These are phyloP conservation scores for Himalopsyche phryganea DNA, from an alignment of 1,140 invertebrate genomes.

Conservation along the genomic window DNA sequence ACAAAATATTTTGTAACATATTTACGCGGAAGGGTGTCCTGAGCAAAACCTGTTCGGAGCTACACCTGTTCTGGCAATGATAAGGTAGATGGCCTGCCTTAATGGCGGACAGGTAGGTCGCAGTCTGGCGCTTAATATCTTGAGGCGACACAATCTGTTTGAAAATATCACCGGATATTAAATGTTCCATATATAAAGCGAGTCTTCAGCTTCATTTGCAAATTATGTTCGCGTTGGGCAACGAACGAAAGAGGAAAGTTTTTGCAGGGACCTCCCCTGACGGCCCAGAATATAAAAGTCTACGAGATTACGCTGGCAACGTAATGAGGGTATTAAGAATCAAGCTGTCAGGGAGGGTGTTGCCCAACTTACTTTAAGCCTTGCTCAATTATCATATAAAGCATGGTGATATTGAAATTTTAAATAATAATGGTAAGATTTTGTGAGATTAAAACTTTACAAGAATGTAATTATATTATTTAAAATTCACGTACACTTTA, in stretches of 20 bases:
- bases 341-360: slow-evolving; percentile 9
- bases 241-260: slow-evolving; percentile 1
- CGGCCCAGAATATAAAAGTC: background rate
- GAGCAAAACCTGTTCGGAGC: slow-evolving; percentile 5
- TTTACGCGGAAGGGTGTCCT: background rate
- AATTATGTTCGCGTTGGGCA: slow-evolving; percentile 13
- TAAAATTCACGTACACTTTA: too few species aligned
- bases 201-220: slow-evolving; percentile 26
- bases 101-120: slow-evolving; percentile 14
- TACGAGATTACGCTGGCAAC: background rate
- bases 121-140: slow-evolving; percentile 24
- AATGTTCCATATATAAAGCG: slow-evolving; percentile 25
- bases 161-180: slow-evolving; percentile 33
- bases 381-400: slow-evolving; percentile 27
- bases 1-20: slow-evolving; percentile 17
- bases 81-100: slow-evolving; percentile 10
- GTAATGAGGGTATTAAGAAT: slow-evolving; percentile 20
- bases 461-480: background rate
- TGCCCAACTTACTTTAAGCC: background rate
- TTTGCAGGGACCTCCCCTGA: background rate
- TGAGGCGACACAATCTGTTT: slow-evolving; percentile 30
- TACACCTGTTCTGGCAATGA: slow-evolving; percentile 24
- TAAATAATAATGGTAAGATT: background rate
- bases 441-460: background rate
- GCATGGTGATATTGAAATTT: slow-evolving; percentile 24